Conservation (phyloP, 2,113 vertebrate species). For the Tetraodon nigroviridis region DNA sequence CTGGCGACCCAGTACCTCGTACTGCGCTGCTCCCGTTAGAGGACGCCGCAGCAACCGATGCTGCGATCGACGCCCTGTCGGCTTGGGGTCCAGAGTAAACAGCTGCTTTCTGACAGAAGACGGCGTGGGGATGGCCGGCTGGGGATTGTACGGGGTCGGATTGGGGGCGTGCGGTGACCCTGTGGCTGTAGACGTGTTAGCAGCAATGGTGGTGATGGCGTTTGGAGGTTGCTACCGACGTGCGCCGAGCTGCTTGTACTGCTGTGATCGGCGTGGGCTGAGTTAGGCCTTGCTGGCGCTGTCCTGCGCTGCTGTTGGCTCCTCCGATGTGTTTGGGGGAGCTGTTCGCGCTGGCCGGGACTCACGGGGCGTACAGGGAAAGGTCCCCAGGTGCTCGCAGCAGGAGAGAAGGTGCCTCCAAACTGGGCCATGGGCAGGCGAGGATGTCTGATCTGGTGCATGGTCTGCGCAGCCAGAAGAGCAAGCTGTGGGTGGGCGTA, state of each 20-base stretch:
- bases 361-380: slow-evolving; percentile 97
- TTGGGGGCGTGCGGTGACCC: slow-evolving; percentile 73
- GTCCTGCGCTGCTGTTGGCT: slow-evolving; percentile 27
- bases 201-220: slow-evolving; percentile 59
- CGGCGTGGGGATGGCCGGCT: slow-evolving; percentile 80
- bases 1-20: slow-evolving; percentile 61
- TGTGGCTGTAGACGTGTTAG: slow-evolving; percentile 57
- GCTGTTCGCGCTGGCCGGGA: slow-evolving; percentile 88
- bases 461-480: slow-evolving; percentile 93
- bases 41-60: slow-evolving; percentile 70
- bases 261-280: slow-evolving; percentile 53
- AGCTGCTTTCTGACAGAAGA: slow-evolving; percentile 93
- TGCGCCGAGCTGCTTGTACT: slow-evolving; percentile 44
- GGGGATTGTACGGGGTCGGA: slow-evolving; percentile 73
- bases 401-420: slow-evolving; percentile 92
- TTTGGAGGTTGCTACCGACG: slow-evolving; percentile 30
- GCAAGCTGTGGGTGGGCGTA: slow-evolving; percentile 97
- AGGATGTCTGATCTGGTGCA: slow-evolving; percentile 98
- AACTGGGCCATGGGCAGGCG: slow-evolving; percentile 97
- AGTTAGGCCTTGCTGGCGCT: slow-evolving; percentile 50
- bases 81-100: slow-evolving; percentile 85
- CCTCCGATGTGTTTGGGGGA: slow-evolving; percentile 92
- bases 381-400: slow-evolving; percentile 95
- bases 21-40: slow-evolving; percentile 66
- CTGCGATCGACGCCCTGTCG: slow-evolving; percentile 59